These are phyloP conservation scores for Aradus depressus DNA, from an alignment of 2,888 invertebrate genomes.

Conservation along the genomic window DNA sequence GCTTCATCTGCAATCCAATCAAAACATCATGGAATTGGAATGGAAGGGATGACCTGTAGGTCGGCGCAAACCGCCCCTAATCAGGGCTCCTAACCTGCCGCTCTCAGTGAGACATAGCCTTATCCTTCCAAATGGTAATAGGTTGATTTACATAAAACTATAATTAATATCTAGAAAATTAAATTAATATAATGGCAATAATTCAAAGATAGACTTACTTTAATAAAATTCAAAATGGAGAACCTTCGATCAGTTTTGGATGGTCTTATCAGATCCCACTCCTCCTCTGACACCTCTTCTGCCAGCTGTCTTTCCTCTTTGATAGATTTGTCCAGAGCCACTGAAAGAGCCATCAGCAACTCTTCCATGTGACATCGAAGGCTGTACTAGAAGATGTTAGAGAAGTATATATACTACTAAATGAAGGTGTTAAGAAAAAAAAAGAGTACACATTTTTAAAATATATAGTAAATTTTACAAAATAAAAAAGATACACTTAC, in stretches of 20 bases:
- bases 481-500: slow-evolving; percentile 5
- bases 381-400: slow-evolving; percentile 35
- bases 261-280: slow-evolving; percentile 70
- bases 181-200: slow-evolving; percentile 2
- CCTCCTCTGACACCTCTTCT: slow-evolving; percentile 67
- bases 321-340: slow-evolving; percentile 56
- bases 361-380: slow-evolving; percentile 58
- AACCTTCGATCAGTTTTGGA: slow-evolving; percentile 54
- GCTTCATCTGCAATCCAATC: too few species aligned
- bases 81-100: too few species aligned
- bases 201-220: slow-evolving; percentile 41
- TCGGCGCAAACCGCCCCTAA: too few species aligned
- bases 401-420: neutral
- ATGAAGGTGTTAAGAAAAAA: neutral
- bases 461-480: neutral
- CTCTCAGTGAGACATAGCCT: too few species aligned
- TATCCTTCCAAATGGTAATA: neutral
- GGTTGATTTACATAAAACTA: neutral
- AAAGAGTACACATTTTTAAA: neutral
- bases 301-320: slow-evolving; percentile 60
- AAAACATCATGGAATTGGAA: too few species aligned
- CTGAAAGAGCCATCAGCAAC: slow-evolving; percentile 51
- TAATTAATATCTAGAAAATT: neutral
- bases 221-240: slow-evolving; percentile 53
- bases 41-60: too few species aligned